A percentile compares a stretch with the other conserved stretches of the same genome.
phyloP scores from a whole-genome alignment of 1,140 invertebrate genomes.

The Diprion similis region DNA sequence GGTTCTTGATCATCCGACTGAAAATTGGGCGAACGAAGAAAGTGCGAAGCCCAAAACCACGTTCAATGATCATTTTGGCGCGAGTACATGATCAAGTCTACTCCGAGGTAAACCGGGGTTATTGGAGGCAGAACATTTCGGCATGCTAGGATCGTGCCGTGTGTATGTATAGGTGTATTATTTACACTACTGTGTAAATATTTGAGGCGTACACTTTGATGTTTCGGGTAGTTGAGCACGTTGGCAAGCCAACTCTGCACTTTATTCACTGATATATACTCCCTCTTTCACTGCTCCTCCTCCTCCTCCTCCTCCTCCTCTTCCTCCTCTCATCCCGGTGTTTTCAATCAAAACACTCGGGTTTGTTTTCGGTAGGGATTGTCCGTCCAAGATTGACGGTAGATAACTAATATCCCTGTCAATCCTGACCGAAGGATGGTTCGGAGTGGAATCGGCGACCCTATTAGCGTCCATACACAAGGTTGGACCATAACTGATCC shows the following conservation, averaged over 20 bases:
- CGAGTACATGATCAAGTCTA: too few species aligned
- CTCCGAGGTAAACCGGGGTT: too few species aligned
- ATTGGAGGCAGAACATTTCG: too few species aligned
- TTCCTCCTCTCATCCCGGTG: background rate
- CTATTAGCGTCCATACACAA: background rate
- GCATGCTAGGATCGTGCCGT: too few species aligned
- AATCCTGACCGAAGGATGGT: background rate
- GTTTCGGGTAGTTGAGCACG: background rate
- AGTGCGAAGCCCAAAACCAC: too few species aligned
- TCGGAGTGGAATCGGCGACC: background rate
- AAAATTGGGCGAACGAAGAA: background rate
- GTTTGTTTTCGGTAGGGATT: conserved; percentile 5
- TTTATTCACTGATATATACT: too few species aligned
- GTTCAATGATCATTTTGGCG: too few species aligned
- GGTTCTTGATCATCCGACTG: background rate
- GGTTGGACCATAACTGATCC: background rate
- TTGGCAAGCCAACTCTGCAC: too few species aligned
- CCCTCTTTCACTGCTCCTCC: too few species aligned
- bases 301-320: background rate
- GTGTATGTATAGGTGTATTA: background rate
- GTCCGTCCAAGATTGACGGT: background rate
- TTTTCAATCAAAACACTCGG: conserved; percentile 1
- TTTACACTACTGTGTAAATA: background rate
- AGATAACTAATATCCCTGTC: background rate
- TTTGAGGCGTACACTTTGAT: conserved; percentile 5